phyloP scores from a whole-genome alignment of 2,113 vertebrate genomes.

The Rhinopomastus cyanomelas region DNA sequence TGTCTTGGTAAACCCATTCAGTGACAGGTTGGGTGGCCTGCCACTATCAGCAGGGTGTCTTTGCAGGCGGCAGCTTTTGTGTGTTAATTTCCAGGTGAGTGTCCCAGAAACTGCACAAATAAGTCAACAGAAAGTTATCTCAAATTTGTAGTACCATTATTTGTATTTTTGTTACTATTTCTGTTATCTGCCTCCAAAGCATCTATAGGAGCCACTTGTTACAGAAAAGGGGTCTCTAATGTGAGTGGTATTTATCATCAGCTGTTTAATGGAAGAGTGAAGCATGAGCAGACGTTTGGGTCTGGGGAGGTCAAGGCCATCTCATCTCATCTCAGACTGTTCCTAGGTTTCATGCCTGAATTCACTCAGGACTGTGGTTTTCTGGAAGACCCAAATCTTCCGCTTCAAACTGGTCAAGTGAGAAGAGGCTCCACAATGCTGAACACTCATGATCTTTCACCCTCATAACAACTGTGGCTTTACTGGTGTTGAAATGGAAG shows the following conservation, averaged over 20 bases:
- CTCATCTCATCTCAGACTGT: background rate
- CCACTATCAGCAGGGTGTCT: background rate
- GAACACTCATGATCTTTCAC: background rate
- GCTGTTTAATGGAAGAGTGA: background rate
- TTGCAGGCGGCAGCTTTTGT: background rate
- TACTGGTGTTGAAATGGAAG: background rate
- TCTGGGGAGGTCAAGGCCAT: rapidly evolving
- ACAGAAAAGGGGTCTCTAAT: background rate
- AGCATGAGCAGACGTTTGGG: background rate
- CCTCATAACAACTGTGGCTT: background rate
- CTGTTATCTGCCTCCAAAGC: background rate
- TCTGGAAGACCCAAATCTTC: background rate
- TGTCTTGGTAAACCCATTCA: background rate
- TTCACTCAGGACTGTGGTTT: rapidly evolving
- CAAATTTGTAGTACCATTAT: background rate
- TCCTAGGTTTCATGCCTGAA: background rate
- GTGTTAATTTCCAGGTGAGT: background rate
- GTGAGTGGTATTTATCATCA: background rate
- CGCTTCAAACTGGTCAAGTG: background rate
- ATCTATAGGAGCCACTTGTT: background rate
- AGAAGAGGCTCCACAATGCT: background rate
- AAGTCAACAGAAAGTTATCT: background rate
- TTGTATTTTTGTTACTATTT: background rate
- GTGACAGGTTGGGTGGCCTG: background rate
- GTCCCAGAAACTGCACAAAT: background rate